Conservation (phyloP, 2,113 vertebrate species). For the Mormoops blainvillei region DNA sequence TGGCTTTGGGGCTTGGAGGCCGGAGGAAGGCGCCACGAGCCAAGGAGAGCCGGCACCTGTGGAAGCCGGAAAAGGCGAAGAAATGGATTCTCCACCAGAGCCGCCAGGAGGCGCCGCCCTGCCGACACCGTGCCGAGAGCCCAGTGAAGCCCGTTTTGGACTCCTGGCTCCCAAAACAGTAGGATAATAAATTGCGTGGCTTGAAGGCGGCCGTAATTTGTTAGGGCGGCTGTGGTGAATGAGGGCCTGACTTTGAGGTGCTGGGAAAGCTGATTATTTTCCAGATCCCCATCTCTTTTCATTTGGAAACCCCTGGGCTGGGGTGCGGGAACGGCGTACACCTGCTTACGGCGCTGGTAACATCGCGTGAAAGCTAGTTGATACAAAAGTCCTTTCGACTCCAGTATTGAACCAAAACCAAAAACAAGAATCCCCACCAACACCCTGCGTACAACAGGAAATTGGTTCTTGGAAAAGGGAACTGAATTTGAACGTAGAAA, state of each 20-base stretch:
- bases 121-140: rapidly evolving
- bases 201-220: not conserved
- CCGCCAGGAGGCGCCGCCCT: not conserved
- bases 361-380: not conserved
- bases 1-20: not conserved
- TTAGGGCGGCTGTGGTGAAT: rapidly evolving
- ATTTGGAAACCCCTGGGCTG: not conserved
- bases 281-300: not conserved
- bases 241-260: rapidly evolving
- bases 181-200: not conserved
- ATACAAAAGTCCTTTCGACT: not conserved
- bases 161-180: not conserved
- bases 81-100: not conserved
- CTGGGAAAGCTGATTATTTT: rapidly evolving
- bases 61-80: not conserved
- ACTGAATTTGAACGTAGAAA: not conserved
- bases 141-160: rapidly evolving
- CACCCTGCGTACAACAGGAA: not conserved
- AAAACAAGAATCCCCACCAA: not conserved
- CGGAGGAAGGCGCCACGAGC: not conserved
- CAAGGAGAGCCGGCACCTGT: rapidly evolving
- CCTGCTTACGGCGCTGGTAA: rapidly evolving
- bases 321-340: rapidly evolving
- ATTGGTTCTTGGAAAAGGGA: not conserved
- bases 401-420: not conserved